phyloP scores from a whole-genome alignment of 2,113 vertebrate species.

The Nyctibius bracteatus region DNA sequence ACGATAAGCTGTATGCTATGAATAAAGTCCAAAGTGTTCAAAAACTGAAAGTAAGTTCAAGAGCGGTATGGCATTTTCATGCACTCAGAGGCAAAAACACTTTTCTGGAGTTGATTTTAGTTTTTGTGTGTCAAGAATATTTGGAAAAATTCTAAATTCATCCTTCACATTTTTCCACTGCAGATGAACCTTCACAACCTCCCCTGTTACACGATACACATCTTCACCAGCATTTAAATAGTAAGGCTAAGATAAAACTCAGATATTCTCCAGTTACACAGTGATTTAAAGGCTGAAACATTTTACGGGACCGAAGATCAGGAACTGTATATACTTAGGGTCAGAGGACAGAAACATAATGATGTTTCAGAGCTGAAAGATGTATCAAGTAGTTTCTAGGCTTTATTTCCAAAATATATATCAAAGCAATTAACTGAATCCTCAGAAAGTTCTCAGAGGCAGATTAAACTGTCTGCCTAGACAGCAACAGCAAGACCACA shows the following conservation, averaged over 20 bases:
- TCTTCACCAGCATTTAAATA: background rate
- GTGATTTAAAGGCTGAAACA: background rate
- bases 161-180: background rate
- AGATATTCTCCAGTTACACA: background rate
- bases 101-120: background rate
- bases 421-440: background rate
- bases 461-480: background rate
- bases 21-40: background rate
- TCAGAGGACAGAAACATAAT: background rate
- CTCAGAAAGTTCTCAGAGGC: background rate
- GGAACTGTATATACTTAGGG: background rate
- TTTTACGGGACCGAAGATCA: background rate
- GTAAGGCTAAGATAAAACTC: background rate
- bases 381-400: background rate
- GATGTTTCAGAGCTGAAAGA: background rate
- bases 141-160: background rate
- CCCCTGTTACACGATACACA: background rate
- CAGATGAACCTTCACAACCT: background rate
- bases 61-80: background rate
- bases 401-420: background rate
- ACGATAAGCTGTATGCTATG: background rate
- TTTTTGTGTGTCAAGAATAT: background rate
- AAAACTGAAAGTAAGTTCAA: background rate
- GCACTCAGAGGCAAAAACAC: background rate
- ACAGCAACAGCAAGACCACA: background rate